These are phyloP conservation scores for Lamprotornis superbus DNA, from an alignment of 2,113 vertebrate genomes.

Conservation along the genomic window DNA sequence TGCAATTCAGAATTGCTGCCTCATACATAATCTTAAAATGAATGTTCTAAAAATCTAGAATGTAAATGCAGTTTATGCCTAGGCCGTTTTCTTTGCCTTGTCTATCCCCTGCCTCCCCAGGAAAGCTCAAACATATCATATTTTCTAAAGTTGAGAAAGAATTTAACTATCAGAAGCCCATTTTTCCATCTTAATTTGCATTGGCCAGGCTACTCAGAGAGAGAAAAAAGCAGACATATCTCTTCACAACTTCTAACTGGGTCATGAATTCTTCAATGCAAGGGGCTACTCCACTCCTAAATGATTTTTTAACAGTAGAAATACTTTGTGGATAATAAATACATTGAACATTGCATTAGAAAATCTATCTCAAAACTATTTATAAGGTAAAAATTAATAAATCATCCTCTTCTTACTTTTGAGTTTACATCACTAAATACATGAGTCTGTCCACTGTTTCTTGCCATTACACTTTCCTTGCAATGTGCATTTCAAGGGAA, in stretches of 20 bases:
- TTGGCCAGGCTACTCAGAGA: neutral
- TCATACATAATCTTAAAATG: neutral
- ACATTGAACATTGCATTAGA: neutral
- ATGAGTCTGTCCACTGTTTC: neutral
- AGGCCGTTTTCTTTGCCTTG: neutral
- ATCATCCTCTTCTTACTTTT: neutral
- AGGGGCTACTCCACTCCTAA: neutral
- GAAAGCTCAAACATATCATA: neutral
- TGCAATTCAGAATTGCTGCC: neutral
- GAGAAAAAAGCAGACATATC: neutral
- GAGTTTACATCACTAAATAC: neutral
- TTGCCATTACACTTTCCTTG: neutral
- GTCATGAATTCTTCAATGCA: neutral
- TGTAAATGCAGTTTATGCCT: neutral
- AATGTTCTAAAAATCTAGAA: neutral
- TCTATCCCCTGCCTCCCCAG: neutral
- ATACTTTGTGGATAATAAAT: neutral
- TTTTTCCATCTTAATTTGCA: neutral
- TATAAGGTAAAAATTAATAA: neutral
- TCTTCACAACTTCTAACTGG: neutral
- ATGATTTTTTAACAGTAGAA: neutral
- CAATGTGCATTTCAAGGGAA: neutral
- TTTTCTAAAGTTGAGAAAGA: neutral
- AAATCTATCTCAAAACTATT: neutral
- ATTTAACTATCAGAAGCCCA: neutral